These are phyloP conservation scores for Rafetus swinhoei DNA, from an alignment of 2,113 vertebrate species.

Conservation along the genomic window DNA sequence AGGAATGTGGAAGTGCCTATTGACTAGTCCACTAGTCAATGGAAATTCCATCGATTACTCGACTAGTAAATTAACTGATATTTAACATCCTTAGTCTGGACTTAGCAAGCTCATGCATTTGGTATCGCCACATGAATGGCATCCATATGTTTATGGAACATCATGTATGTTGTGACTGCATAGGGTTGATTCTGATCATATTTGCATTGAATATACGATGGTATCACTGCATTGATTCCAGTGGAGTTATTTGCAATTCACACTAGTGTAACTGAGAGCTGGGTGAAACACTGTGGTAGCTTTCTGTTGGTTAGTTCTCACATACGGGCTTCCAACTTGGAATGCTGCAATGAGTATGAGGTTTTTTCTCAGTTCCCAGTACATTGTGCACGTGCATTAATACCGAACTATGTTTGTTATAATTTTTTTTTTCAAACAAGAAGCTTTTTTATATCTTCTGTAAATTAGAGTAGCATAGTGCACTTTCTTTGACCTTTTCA, in stretches of 20 bases:
- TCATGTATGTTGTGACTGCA: accelerated
- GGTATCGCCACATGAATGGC: not conserved
- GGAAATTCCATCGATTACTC: too few species aligned
- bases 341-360: not conserved
- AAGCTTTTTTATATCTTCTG: slow-evolving; percentile 41
- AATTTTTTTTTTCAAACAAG: not conserved
- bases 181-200: not conserved
- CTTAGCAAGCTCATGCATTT: not conserved
- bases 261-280: not conserved
- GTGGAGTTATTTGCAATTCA: not conserved
- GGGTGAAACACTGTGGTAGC: not conserved
- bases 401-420: accelerated
- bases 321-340: not conserved
- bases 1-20: too few species aligned
- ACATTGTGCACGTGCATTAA: accelerated
- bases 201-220: accelerated
- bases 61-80: too few species aligned
- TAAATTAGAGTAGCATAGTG: slow-evolving; percentile 40
- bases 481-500: slow-evolving; percentile 79
- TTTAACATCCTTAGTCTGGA: too few species aligned
- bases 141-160: not conserved
- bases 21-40: too few species aligned
- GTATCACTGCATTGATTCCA: accelerated
- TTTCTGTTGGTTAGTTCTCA: not conserved
- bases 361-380: not conserved